Conservation (phyloP, 2,113 vertebrate genomes). For the Nesogale talazaci region DNA sequence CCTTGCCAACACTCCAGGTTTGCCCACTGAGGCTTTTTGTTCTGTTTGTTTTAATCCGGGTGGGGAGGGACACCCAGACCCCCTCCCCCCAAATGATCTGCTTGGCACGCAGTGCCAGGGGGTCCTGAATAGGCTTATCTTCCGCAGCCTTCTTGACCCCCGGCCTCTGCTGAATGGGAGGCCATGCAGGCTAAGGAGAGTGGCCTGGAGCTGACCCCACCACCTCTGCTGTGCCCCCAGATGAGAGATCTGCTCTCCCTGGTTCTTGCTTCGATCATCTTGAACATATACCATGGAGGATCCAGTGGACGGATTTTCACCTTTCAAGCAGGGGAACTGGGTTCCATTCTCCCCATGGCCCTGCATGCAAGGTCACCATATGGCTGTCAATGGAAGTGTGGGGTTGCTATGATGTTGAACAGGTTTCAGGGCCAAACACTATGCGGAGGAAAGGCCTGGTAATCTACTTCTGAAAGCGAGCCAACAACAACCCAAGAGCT, state of each 20-base stretch:
- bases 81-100: not conserved
- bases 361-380: not conserved
- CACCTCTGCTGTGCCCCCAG: not conserved
- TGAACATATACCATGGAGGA: not conserved
- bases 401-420: not conserved
- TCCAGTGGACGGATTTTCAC: not conserved
- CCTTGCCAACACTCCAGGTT: not conserved
- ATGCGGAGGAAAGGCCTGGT: not conserved
- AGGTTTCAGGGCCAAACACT: not conserved
- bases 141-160: not conserved
- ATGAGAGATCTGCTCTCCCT: not conserved
- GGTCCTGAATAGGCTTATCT: not conserved
- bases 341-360: not conserved
- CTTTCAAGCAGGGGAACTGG: not conserved
- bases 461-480: not conserved
- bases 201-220: not conserved
- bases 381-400: not conserved
- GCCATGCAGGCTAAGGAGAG: not conserved
- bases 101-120: not conserved
- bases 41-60: conserved; percentile 24
- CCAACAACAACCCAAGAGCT: not conserved
- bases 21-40: conserved; percentile 24
- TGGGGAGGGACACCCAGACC: not conserved
- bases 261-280: not conserved
- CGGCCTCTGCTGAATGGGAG: not conserved